Percentiles rank a stretch among this genome's conserved stretches.
Evolutionary conservation across 2,797 vertebrate genomes (phyloP).

Genomic region (Amblyraja radiata): DNA sequence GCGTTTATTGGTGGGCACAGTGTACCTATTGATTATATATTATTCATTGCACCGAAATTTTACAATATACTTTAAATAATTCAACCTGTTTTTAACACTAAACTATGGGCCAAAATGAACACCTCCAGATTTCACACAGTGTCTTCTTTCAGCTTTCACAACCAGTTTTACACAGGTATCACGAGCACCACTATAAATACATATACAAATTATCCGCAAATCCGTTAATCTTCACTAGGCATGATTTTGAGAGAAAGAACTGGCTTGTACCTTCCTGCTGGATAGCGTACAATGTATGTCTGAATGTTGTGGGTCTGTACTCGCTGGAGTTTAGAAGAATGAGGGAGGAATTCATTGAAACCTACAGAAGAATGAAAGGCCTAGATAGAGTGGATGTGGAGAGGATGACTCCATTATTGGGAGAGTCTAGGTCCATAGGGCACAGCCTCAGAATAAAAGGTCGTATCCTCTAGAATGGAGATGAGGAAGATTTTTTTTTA

Average conservation of each 20-base stretch:
- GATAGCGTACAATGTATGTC: not conserved
- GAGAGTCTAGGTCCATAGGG: too few species aligned
- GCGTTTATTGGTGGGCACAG: not conserved
- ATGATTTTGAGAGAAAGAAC: not conserved
- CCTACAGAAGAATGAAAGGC: too few species aligned
- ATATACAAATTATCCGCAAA: not conserved
- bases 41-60: not conserved
- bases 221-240: not conserved
- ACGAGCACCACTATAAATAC: not conserved
- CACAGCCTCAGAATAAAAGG: too few species aligned
- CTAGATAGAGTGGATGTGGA: too few species aligned
- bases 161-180: not conserved
- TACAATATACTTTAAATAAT: not conserved
- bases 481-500: too few species aligned
- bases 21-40: not conserved
- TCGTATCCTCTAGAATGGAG: too few species aligned
- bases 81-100: not conserved
- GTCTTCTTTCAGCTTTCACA: not conserved
- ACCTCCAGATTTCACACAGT: not conserved
- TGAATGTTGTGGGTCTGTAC: too few species aligned
- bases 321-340: too few species aligned
- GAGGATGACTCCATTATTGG: too few species aligned
- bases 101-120: not conserved
- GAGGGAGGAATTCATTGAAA: too few species aligned
- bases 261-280: not conserved